Conservation (phyloP, 2,888 invertebrate species). For the Trilocha varians region DNA sequence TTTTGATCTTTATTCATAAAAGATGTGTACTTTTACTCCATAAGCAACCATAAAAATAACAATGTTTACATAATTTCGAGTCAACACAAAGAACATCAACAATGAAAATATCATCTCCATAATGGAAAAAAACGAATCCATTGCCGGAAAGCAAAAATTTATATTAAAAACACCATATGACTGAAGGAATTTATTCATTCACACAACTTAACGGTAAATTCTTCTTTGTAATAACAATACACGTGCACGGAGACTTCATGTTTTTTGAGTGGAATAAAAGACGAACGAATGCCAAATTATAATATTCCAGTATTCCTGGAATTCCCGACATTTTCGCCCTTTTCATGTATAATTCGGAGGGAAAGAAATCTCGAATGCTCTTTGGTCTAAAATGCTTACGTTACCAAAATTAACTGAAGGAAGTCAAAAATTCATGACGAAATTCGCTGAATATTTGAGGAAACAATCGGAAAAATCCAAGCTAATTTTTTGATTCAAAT, state of each 20-base stretch:
- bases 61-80: too few species aligned
- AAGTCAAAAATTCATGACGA: not conserved
- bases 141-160: not conserved
- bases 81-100: too few species aligned
- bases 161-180: not conserved
- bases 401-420: not conserved
- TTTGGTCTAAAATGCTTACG: not conserved
- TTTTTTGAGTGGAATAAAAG: constrained; percentile 1
- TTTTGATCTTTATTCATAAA: too few species aligned
- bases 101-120: not conserved
- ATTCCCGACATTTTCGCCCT: not conserved
- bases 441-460: too few species aligned
- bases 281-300: constrained; percentile 3
- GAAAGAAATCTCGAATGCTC: not conserved
- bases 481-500: too few species aligned
- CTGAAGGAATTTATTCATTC: not conserved
- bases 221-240: not conserved
- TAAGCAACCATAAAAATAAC: too few species aligned
- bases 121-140: not conserved
- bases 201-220: not conserved
- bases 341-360: not conserved
- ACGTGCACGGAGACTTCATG: not conserved
- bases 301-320: constrained; percentile 2
- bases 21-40: too few species aligned
- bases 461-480: too few species aligned